Evolutionary conservation across 2,113 vertebrate species (phyloP).

Genomic region (Otis tarda): DNA sequence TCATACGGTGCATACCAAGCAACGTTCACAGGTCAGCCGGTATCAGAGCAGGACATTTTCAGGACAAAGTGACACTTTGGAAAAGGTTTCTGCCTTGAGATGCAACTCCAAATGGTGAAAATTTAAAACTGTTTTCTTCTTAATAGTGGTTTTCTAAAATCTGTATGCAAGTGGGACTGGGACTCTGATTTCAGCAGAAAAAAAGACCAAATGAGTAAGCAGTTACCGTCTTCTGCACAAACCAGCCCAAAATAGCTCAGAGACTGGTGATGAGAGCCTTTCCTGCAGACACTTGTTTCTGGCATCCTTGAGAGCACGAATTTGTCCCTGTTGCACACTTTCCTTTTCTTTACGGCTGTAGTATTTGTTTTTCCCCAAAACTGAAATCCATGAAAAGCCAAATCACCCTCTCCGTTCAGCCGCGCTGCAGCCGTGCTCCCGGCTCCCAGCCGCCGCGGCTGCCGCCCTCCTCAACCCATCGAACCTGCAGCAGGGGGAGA

Average conservation of each 20-base stretch:
- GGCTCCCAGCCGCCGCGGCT: background rate
- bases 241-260: background rate
- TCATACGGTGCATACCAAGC: rapidly evolving
- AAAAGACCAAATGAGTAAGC: background rate
- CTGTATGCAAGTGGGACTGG: background rate
- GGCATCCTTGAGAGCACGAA: too few species aligned
- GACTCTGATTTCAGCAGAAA: background rate
- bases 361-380: background rate
- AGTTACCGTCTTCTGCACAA: background rate
- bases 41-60: background rate
- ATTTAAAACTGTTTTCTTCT: background rate
- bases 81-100: background rate
- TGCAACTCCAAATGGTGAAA: background rate
- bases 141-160: background rate
- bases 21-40: too few species aligned
- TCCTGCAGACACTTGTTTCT: background rate
- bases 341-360: background rate
- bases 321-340: background rate
- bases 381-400: background rate
- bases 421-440: background rate
- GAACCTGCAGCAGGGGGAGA: background rate
- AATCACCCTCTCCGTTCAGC: too few species aligned
- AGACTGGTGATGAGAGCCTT: background rate
- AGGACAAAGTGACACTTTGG: background rate
- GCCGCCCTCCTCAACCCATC: rapidly evolving